Evolutionary conservation across 2,888 invertebrate genomes (phyloP).

Genomic region (Eurytoma adleriae): DNA sequence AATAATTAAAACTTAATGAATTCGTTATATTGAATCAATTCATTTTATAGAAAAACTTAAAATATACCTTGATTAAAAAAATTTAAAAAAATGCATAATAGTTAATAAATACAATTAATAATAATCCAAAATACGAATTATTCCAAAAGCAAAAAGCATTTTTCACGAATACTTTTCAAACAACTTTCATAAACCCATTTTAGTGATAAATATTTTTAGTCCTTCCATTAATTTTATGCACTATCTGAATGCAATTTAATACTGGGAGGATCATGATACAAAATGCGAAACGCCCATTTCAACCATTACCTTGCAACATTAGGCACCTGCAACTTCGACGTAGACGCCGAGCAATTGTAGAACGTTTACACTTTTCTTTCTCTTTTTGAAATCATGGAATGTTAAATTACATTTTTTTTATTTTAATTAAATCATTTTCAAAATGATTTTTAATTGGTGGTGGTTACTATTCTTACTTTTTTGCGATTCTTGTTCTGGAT

Average conservation of each 20-base stretch:
- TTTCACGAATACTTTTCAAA: too few relatives aligned
- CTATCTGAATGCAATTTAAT: constrained; percentile 32
- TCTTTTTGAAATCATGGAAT: background rate
- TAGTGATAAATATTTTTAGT: too few relatives aligned
- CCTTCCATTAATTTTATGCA: background rate
- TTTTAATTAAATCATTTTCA: background rate
- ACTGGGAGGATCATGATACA: constrained; percentile 50
- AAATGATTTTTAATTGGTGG: constrained; percentile 30
- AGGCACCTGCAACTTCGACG: too few relatives aligned
- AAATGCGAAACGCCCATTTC: constrained; percentile 41
- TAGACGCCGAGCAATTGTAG: background rate
- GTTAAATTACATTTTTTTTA: background rate
- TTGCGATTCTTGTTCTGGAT: constrained; percentile 17
- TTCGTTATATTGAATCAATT: too few relatives aligned
- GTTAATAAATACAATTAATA: too few relatives aligned
- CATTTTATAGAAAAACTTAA: too few relatives aligned
- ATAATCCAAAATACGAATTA: too few relatives aligned
- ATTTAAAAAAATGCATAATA: too few relatives aligned
- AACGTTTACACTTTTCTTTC: background rate
- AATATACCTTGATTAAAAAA: too few relatives aligned
- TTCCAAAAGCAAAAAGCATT: too few relatives aligned
- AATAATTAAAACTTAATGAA: too few relatives aligned
- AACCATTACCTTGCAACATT: background rate
- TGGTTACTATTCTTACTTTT: constrained; percentile 12
- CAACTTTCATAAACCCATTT: too few relatives aligned